Percentiles rank a stretch among this genome's conserved stretches.
Conservation (phyloP, 2,888 invertebrate species). For the Ochlodes sylvanus region DNA sequence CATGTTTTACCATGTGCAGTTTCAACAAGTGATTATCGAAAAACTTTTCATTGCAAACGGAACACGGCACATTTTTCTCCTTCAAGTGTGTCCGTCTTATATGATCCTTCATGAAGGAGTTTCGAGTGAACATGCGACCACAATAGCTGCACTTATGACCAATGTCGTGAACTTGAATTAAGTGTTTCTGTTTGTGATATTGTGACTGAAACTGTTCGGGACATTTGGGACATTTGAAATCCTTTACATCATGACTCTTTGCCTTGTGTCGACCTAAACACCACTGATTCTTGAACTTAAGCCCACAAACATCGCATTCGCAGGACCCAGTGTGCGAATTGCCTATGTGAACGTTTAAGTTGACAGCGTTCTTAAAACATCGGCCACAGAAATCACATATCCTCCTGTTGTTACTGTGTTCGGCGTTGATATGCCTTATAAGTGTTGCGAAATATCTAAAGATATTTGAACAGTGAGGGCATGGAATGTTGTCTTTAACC, state of each 20-base stretch:
- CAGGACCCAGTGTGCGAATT: conserved; percentile 68
- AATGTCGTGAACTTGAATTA: conserved; percentile 76
- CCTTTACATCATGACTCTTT: conserved; percentile 69
- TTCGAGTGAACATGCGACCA: conserved; percentile 74
- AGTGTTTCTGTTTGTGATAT: conserved; percentile 80
- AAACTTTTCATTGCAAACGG: conserved; percentile 72
- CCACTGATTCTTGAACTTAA: conserved; percentile 70
- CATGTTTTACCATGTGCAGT: conserved; percentile 82
- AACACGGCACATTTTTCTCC: conserved; percentile 73
- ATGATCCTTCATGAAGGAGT: conserved; percentile 77
- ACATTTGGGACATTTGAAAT: conserved; percentile 72
- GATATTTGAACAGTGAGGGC: conserved; percentile 63
- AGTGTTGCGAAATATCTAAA: conserved; percentile 72
- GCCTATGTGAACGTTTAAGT: conserved; percentile 69
- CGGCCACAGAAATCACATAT: conserved; percentile 77
- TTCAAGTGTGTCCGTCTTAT: conserved; percentile 75
- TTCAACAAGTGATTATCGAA: conserved; percentile 71
- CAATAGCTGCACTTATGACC: conserved; percentile 75
- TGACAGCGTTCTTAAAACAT: conserved; percentile 64
- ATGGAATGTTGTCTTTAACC: conserved; percentile 71
- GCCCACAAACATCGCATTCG: conserved; percentile 67
- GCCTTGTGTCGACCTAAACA: conserved; percentile 72
- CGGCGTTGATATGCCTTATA: conserved; percentile 69
- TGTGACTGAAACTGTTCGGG: conserved; percentile 78
- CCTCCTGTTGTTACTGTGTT: conserved; percentile 71